These are phyloP conservation scores for Tichodroma muraria DNA, from an alignment of 2,113 vertebrate genomes.

Conservation along the genomic window DNA sequence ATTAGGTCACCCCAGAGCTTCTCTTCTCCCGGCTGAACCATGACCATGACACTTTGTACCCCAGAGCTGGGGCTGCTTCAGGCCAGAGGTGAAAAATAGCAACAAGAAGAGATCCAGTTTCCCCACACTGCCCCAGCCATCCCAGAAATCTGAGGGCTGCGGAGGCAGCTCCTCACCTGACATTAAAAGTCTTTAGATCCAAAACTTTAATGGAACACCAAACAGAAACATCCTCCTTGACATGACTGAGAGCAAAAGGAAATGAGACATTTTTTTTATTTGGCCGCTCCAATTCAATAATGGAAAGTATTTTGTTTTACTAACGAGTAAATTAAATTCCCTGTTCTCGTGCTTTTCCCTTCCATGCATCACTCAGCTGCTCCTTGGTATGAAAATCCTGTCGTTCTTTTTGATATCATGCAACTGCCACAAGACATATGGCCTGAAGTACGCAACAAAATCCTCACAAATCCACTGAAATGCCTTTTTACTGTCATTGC, in stretches of 20 bases:
- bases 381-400: not conserved
- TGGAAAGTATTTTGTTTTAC: conserved; percentile 57
- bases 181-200: not conserved
- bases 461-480: not conserved
- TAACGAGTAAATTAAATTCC: conserved; percentile 45
- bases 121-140: not conserved
- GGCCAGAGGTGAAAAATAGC: not conserved
- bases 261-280: conserved; percentile 26
- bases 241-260: conserved; percentile 55
- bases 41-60: not conserved
- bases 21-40: not conserved
- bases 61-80: not conserved
- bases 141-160: not conserved
- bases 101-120: not conserved
- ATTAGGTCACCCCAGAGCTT: not conserved
- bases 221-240: conserved; percentile 49
- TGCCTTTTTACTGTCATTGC: not conserved
- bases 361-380: not conserved
- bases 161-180: not conserved
- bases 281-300: conserved; percentile 46
- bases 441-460: not conserved
- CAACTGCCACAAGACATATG: not conserved
- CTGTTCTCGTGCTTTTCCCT: not conserved
- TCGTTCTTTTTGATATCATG: not conserved
- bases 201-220: conserved; percentile 17